These are phyloP conservation scores for Polypterus senegalus DNA, from an alignment of 2,113 vertebrate species.

Conservation along the genomic window DNA sequence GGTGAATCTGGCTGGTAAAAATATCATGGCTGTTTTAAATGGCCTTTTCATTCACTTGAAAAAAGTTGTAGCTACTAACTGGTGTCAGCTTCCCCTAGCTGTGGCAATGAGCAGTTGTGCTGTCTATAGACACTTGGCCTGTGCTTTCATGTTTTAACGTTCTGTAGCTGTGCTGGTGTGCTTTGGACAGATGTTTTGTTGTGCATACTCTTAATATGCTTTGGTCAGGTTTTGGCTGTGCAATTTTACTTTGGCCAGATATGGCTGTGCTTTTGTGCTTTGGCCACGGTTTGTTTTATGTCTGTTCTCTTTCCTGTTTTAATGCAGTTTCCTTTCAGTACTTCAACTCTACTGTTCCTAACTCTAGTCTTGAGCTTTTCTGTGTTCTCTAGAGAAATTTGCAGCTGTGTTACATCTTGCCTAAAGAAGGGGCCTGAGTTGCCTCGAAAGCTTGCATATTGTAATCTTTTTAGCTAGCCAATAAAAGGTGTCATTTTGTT, in stretches of 20 bases:
- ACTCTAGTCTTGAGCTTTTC: too few relatives aligned
- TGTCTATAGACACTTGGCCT: slow-evolving; percentile 29
- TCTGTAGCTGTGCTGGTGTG: neutral
- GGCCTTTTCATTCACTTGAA: neutral
- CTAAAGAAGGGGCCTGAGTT: too few relatives aligned
- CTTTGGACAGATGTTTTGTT: neutral
- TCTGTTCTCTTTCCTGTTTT: too few relatives aligned
- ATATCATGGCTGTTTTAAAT: neutral
- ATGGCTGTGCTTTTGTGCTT: slow-evolving; percentile 14
- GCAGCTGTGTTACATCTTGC: too few relatives aligned
- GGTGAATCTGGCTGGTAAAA: too few relatives aligned
- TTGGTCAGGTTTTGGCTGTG: neutral
- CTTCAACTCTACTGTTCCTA: too few relatives aligned
- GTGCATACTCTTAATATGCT: neutral
- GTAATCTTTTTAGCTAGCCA: too few relatives aligned
- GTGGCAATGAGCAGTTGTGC: slow-evolving; percentile 5
- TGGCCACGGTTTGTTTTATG: slow-evolving; percentile 1
- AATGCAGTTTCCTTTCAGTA: too few relatives aligned
- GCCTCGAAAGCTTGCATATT: too few relatives aligned
- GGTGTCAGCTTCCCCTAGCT: neutral
- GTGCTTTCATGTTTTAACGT: slow-evolving; percentile 3
- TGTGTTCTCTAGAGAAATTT: too few relatives aligned
- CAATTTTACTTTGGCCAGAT: slow-evolving; percentile 20
- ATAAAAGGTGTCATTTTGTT: too few relatives aligned
- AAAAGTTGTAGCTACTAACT: neutral